These are phyloP conservation scores for Trematomus bernacchii DNA, from an alignment of 2,797 vertebrate genomes.

Conservation along the genomic window DNA sequence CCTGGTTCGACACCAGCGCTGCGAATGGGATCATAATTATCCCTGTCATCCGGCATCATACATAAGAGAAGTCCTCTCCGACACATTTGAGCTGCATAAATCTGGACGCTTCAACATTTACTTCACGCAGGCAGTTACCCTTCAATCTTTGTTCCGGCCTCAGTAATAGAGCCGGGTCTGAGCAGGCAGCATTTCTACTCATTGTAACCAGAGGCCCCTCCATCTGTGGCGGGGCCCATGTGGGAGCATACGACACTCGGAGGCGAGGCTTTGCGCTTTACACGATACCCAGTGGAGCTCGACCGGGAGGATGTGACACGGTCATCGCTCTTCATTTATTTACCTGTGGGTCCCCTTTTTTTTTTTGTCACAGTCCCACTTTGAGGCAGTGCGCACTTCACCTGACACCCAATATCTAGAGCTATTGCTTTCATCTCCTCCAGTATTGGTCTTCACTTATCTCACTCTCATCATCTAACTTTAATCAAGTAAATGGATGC, in stretches of 20 bases:
- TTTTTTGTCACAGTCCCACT: conserved; percentile 59
- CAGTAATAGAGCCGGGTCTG: conserved; percentile 72
- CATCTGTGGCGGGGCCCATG: conserved; percentile 67
- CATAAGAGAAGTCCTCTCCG: conserved; percentile 60
- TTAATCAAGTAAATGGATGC: conserved; percentile 89
- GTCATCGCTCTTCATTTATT: conserved; percentile 87
- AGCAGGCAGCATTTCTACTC: conserved; percentile 78
- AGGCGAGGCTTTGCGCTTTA: conserved; percentile 79
- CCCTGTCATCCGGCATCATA: conserved; percentile 65
- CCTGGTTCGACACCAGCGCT: conserved; percentile 48
- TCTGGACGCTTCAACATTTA: conserved; percentile 75
- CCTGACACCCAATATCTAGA: conserved; percentile 83
- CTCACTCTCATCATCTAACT: conserved; percentile 86
- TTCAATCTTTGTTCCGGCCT: conserved; percentile 72
- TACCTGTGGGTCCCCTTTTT: conserved; percentile 74
- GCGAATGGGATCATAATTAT: conserved; percentile 69
- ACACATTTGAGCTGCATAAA: conserved; percentile 72
- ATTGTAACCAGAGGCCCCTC: conserved; percentile 79
- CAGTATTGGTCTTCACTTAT: conserved; percentile 83
- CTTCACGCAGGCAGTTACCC: conserved; percentile 53
- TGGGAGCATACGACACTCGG: conserved; percentile 70
- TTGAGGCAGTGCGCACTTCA: conserved; percentile 60
- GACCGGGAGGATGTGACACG: conserved; percentile 79
- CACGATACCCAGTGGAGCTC: conserved; percentile 84
- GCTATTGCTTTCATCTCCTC: conserved; percentile 82